A percentile compares a stretch with the other conserved stretches of the same genome.
Conservation (phyloP, 92 coral and sea anemone genomes). For the Phenganax subtilis region DNA sequence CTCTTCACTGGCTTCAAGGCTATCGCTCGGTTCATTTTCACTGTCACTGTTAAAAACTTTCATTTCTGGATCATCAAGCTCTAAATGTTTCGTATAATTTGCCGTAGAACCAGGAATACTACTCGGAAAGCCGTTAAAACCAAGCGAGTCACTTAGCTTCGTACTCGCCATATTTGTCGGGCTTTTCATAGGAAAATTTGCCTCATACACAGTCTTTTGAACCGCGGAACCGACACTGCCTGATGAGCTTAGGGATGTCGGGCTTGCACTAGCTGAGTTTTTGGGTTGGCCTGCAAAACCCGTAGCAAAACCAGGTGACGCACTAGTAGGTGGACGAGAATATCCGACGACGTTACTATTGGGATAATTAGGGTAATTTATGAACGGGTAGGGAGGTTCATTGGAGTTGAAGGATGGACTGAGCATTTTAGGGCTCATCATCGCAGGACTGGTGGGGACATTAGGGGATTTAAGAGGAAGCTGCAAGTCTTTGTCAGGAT, state of each 20-base stretch:
- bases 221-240: slow-evolving; percentile 26
- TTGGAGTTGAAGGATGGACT: slow-evolving; percentile 3
- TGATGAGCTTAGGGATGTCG: slow-evolving; percentile 26
- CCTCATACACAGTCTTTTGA: slow-evolving; percentile 28
- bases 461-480: slow-evolving; percentile 20
- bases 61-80: slow-evolving; percentile 12
- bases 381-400: slow-evolving; percentile 28
- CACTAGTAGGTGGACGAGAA: slow-evolving; percentile 12
- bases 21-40: slow-evolving; percentile 37
- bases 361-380: slow-evolving; percentile 28
- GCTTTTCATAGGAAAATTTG: slow-evolving; percentile 6
- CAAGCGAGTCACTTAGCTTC: slow-evolving; percentile 29
- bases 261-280: slow-evolving; percentile 28
- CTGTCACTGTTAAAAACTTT: slow-evolving; percentile 32
- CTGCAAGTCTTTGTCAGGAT: slow-evolving; percentile 19
- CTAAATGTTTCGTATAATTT: slow-evolving; percentile 30
- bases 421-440: slow-evolving; percentile 4
- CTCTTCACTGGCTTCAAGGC: slow-evolving; percentile 33
- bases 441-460: slow-evolving; percentile 9
- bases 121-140: slow-evolving; percentile 35
- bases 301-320: slow-evolving; percentile 25
- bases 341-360: slow-evolving; percentile 15
- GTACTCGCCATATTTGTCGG: not conserved
- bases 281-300: slow-evolving; percentile 29
- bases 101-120: slow-evolving; percentile 5